Evolutionary conservation across 1,140 invertebrate genomes (phyloP).

Genomic region (Temnothorax longispinosus): DNA sequence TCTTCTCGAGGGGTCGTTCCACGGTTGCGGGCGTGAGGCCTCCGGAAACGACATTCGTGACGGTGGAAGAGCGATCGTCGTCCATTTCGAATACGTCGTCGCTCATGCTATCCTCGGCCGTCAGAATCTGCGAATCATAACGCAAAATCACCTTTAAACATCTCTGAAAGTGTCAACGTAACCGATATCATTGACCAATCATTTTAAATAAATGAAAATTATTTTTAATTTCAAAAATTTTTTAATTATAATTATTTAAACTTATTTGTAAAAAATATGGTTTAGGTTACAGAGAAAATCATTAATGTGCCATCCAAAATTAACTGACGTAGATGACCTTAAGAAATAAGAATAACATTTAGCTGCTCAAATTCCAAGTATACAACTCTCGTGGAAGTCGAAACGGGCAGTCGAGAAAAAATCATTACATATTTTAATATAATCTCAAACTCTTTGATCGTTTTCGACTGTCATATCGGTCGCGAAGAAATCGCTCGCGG

Average conservation of each 20-base stretch:
- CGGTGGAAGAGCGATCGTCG: conserved; percentile 62
- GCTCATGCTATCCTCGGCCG: conserved; percentile 89
- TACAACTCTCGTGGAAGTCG: neutral
- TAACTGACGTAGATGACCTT: neutral
- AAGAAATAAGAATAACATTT: neutral
- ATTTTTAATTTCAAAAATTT: neutral
- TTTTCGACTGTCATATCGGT: neutral
- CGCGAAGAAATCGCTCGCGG: conserved; percentile 19
- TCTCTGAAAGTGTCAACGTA: neutral
- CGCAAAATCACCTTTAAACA: neutral
- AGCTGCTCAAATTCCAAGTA: neutral
- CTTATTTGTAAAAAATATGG: neutral
- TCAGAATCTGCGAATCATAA: conserved; percentile 78
- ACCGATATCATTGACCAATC: neutral
- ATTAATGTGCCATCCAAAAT: neutral
- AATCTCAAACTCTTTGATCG: neutral
- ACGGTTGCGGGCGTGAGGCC: conserved; percentile 59
- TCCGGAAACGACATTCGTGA: conserved; percentile 59
- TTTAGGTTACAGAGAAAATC: neutral
- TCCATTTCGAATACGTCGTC: conserved; percentile 93
- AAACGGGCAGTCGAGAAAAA: neutral
- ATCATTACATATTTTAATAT: neutral
- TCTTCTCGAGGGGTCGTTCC: conserved; percentile 77
- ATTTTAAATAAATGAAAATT: neutral
- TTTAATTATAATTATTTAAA: no score